Evolutionary conservation across 2,888 invertebrate genomes (phyloP), one percentile per base, ranked within the genome.

Genomic region (Xestia ashworthii): DNA sequence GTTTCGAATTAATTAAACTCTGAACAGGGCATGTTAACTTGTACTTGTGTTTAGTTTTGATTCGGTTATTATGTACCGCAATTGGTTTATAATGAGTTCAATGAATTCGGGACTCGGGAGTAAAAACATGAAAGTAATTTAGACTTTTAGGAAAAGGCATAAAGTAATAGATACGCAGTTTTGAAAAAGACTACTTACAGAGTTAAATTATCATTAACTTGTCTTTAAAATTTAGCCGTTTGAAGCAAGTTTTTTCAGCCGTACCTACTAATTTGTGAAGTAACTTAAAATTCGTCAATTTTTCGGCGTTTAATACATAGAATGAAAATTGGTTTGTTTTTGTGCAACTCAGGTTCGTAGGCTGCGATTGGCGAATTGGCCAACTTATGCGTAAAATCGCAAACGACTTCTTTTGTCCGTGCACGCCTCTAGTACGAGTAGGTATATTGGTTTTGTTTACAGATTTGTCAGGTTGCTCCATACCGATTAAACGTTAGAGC

Each of bases 1-100:
- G 41, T 76, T 72, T 77, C 69, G 76, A 89, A 89, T 87, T 89
- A 89, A 89, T 89, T 89, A 89, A 83, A 88, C 66, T 74, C 67
- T 72, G 80, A 82, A 81, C 81, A 70, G 55, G 62, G 71, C 68
- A 66, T 75, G 65, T 81, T 78, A 76, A 75, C 67, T 62, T 64
- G 82, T 79, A 55, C 46, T 55, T 58, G 44, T 65, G 62, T 75
- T 78, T 70, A 48, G n/a, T 55, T 78, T 86, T 74, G 64, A 78
- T 75, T 73, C 58, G 69, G 69, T 83, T 67, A 78, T 75, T 73
- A 70, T 75, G 71, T 75, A 55, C n/a, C 5, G 38, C 9, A 67
- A 75, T 82, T 78, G 14, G 46, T 82, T 82, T 74, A 72, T 76
- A 83, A 81, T 81, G 58, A 67, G 66, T 69, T 60, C 50, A 25